Evolutionary conservation across 2,888 invertebrate species (phyloP).

Genomic region (Tachina grossa): DNA sequence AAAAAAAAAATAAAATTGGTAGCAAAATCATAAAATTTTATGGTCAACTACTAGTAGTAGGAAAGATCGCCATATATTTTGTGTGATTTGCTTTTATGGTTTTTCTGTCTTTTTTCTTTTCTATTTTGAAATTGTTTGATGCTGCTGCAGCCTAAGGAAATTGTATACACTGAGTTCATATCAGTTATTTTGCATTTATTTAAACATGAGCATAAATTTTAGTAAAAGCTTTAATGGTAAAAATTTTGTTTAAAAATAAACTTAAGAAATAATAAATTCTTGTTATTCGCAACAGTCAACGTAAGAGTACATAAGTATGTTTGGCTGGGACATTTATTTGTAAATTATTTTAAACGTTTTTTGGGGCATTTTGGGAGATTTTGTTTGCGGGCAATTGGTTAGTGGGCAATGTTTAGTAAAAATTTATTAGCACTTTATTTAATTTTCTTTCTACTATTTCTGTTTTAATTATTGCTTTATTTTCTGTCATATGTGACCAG

Average conservation of each 20-base stretch:
- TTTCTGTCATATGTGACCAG: too few species aligned
- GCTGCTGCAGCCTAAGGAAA: constrained; percentile 9
- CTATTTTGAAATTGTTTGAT: constrained; percentile 13
- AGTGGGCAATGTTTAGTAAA: background rate
- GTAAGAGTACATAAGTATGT: background rate
- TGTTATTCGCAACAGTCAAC: background rate
- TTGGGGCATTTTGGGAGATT: background rate
- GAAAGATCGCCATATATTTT: constrained; percentile 69
- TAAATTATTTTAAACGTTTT: constrained; percentile 5
- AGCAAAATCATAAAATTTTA: constrained; percentile 80
- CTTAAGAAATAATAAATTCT: constrained; percentile 31
- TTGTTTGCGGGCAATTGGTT: too few species aligned
- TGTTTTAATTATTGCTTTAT: too few species aligned
- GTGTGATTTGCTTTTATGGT: constrained; percentile 53
- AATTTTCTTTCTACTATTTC: too few species aligned
- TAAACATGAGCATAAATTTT: constrained; percentile 53
- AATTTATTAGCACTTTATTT: too few species aligned
- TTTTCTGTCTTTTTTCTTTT: constrained; percentile 19
- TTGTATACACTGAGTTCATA: background rate
- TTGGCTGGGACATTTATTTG: background rate
- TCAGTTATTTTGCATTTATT: constrained; percentile 20
- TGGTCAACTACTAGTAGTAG: constrained; percentile 74
- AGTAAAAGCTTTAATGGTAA: constrained; percentile 30
- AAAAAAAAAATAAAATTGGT: constrained; percentile 73
- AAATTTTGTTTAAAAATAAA: constrained; percentile 10